Evolutionary conservation across 2,797 vertebrate genomes (phyloP), one percentile per base, ranked within the genome.

Genomic region (Poeciliopsis gracilis): DNA sequence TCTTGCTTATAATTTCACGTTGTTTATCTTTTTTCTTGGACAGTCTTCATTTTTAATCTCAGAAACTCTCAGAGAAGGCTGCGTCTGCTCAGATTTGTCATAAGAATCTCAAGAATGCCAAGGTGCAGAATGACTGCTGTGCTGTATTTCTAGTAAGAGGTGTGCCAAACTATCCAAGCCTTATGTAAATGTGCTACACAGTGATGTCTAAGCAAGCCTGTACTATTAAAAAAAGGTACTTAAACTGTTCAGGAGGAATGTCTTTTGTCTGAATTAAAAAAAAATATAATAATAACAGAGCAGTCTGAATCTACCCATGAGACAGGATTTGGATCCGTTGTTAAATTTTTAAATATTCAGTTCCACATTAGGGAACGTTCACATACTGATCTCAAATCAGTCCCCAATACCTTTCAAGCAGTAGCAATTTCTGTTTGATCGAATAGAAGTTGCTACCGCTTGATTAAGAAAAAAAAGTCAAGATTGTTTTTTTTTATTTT

Each of bases 121-220:
- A 67, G 63, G 63, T 41, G 2, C 36, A 41, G 36, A 5, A 67
- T 67, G 63, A 67, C 36, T 67, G 63, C 63, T 41, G 1, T 23
- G 41, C 36, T 67, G 63, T 12, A 18, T 67, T 67, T 67, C 33
- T 67, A 13, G 23, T 23, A 41, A 41, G 63, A 67, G 20, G 63
- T 67, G 63, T 67, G 63, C 63, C 63, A 67, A 67, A 67, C 63
- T 67, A 25, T 67, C 63, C 63, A 67, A 41, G 63, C 63, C 63
- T 67, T 67, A 67, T 41, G 36, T 67, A 41, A 11, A 41, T 67
- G 63, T 67, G 36, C 67, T n/a, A 45, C 38, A 28, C 25, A 11
- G 33, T 66, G 33, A 66, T 38, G 61, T 66, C 61, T 66, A 66
- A 66, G 16, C 61, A 45, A 70, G 67, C 23, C 67, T 45, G 67